Conservation (phyloP, 2,888 invertebrate genomes). For the Tupiocoris notatus region DNA sequence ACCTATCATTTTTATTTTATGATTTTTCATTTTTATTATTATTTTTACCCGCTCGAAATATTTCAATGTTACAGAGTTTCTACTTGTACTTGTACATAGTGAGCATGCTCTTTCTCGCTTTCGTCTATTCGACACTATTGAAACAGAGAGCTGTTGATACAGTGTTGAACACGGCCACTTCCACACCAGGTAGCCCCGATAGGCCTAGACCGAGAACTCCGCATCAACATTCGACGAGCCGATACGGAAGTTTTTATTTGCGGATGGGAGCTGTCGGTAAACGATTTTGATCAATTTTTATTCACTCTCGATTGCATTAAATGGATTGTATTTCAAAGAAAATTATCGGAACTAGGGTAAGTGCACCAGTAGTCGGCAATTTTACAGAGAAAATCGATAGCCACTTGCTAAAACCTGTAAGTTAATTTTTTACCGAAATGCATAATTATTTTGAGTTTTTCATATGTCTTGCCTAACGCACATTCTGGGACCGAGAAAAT, state of each 20-base stretch:
- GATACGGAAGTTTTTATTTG: conserved; percentile 81
- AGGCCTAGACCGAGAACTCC: neutral
- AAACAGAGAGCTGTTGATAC: conserved; percentile 35
- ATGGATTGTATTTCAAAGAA: too few species aligned
- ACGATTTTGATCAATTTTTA: too few species aligned
- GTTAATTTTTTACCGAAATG: too few species aligned
- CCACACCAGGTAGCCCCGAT: neutral
- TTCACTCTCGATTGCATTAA: too few species aligned
- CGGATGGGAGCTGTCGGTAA: conserved; percentile 78
- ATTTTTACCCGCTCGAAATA: neutral
- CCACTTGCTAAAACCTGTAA: too few species aligned
- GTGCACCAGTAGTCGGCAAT: too few species aligned
- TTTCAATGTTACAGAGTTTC: conserved; percentile 37
- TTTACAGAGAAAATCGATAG: too few species aligned
- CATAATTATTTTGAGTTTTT: too few species aligned
- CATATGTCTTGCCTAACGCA: too few species aligned
- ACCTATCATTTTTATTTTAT: neutral
- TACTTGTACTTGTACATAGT: conserved; percentile 43
- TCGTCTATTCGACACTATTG: conserved; percentile 39
- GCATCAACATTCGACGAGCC: conserved; percentile 23
- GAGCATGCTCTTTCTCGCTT: conserved; percentile 39
- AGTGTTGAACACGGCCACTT: conserved; percentile 18
- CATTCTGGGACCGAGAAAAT: too few species aligned
- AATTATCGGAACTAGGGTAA: too few species aligned
- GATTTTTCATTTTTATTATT: neutral